A percentile compares a stretch with the other conserved stretches of the same genome.
Evolutionary conservation across 1,140 invertebrate genomes (phyloP).

Genomic region (Rhopalosiphum padi): DNA sequence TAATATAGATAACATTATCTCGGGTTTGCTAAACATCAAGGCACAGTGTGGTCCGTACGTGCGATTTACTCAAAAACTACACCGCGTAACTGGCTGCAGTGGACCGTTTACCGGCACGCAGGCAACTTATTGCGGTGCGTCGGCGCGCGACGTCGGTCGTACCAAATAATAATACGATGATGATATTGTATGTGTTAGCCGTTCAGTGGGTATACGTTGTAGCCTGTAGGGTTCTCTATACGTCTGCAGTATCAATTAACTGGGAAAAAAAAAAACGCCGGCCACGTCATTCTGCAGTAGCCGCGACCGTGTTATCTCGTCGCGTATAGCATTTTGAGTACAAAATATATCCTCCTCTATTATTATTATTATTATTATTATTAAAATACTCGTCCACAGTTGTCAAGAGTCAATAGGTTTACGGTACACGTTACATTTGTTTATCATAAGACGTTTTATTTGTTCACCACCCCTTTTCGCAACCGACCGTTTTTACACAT

Average conservation of each 20-base stretch:
- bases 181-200: background rate
- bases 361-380: background rate
- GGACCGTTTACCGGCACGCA: background rate
- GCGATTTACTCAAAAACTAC: background rate
- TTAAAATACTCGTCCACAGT: background rate
- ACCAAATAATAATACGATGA: background rate
- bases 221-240: background rate
- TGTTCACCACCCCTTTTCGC: background rate
- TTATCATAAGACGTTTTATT: background rate
- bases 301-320: slow-evolving; percentile 36
- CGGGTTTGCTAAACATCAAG: no score
- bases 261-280: slow-evolving; percentile 32
- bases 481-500: background rate
- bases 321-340: background rate
- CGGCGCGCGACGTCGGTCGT: background rate
- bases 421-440: background rate
- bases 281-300: slow-evolving; percentile 46
- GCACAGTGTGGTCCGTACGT: background rate
- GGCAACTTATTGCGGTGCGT: background rate
- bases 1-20: no score
- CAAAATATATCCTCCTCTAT: background rate
- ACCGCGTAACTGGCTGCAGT: background rate
- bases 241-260: background rate
- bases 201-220: background rate
- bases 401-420: background rate